Conservation (phyloP, 2,113 vertebrate genomes). For the Camelus bactrianus region DNA sequence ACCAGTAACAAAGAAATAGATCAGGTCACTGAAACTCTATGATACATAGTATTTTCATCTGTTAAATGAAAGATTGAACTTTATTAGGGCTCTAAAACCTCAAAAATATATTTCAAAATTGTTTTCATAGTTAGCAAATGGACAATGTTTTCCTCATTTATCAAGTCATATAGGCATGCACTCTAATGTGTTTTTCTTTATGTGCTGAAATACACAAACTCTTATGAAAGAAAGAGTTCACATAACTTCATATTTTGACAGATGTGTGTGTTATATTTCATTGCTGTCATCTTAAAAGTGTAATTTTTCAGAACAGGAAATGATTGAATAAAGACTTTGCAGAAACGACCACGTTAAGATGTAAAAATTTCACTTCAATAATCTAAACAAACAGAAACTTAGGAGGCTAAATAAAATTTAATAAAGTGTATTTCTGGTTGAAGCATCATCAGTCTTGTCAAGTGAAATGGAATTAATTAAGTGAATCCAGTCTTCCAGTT, state of each 20-base stretch:
- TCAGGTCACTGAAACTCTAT: background rate
- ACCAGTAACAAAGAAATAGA: background rate
- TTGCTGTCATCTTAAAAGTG: background rate
- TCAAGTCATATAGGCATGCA: background rate
- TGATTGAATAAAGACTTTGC: background rate
- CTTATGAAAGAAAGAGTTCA: background rate
- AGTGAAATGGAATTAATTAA: conserved; percentile 56
- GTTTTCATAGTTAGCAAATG: background rate
- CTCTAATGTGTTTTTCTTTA: background rate
- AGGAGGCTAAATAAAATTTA: background rate
- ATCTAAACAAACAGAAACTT: background rate
- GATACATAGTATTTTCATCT: background rate
- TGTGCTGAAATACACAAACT: background rate
- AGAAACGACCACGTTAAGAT: background rate
- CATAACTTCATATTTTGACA: background rate
- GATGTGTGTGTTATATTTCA: background rate
- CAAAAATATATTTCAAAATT: background rate
- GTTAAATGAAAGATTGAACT: background rate
- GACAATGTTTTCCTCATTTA: background rate
- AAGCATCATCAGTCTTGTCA: background rate
- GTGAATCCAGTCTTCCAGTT: background rate
- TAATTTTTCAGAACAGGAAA: conserved; percentile 15
- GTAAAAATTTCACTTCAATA: background rate
- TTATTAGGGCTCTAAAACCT: background rate
- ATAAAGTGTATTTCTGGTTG: background rate